phyloP scores from a whole-genome alignment of 1,140 invertebrate species.

The Contarinia nasturtii region DNA sequence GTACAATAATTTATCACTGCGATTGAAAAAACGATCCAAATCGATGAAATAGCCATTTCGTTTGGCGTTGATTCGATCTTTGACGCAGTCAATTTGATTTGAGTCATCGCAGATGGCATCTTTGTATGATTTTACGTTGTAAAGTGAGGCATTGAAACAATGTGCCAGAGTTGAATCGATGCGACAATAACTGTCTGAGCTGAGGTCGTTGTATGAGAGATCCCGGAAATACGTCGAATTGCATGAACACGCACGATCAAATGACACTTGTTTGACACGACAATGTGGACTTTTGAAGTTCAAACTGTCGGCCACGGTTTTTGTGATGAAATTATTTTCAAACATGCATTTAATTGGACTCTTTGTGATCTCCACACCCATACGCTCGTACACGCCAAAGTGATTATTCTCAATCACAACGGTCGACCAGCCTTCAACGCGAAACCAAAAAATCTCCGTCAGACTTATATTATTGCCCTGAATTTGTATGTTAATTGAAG shows the following conservation, averaged over 20 bases:
- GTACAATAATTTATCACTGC: not conserved
- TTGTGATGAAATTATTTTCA: conserved; percentile 12
- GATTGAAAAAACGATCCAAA: not conserved
- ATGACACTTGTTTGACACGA: conserved; percentile 7
- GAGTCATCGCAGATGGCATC: conserved; percentile 14
- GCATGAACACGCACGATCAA: conserved; percentile 12
- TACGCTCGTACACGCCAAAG: conserved; percentile 11
- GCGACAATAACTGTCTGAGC: conserved; percentile 14
- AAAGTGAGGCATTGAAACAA: conserved; percentile 14
- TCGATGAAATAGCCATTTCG: conserved; percentile 9
- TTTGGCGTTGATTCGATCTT: conserved; percentile 6
- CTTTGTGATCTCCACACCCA: conserved; percentile 8
- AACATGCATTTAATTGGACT: conserved; percentile 11
- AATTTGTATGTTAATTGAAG: conserved; percentile 9
- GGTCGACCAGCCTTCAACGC: conserved; percentile 8
- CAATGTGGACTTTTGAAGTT: conserved; percentile 13
- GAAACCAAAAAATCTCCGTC: conserved; percentile 13
- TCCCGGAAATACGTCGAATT: conserved; percentile 8
- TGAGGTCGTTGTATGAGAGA: conserved; percentile 12
- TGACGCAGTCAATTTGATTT: conserved; percentile 9
- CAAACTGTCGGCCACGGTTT: conserved; percentile 9
- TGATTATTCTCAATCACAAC: conserved; percentile 13
- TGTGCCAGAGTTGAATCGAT: conserved; percentile 4
- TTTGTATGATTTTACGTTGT: conserved; percentile 10
- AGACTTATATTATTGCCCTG: conserved; percentile 10